Evolutionary conservation across 37 sponge, comb jelly and placozoan species (phyloP).

Genomic region (Corticium candelabrum): DNA sequence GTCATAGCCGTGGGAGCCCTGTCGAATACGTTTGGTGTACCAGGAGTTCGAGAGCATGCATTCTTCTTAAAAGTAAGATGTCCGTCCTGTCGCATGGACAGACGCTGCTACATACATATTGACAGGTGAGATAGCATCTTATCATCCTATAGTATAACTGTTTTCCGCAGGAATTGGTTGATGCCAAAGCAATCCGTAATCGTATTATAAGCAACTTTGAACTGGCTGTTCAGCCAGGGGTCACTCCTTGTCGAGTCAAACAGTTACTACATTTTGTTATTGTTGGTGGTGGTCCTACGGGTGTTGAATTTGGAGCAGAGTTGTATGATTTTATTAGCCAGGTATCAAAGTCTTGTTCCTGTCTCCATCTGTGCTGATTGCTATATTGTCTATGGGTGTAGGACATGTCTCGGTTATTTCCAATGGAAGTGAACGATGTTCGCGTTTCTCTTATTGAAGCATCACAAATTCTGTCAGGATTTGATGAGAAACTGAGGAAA

Average conservation of each 20-base stretch:
- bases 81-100: no score
- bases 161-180: conserved; percentile 65
- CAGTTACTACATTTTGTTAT: conserved; percentile 72
- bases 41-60: conserved; percentile 78
- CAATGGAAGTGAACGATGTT: conserved; percentile 39
- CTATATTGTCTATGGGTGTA: conserved; percentile 9
- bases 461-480: conserved; percentile 63
- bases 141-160: no score
- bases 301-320: conserved; percentile 91
- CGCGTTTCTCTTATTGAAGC: conserved; percentile 67
- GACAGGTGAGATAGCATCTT: no score
- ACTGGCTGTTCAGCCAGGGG: conserved; percentile 42
- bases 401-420: conserved; percentile 59
- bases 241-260: conserved; percentile 24
- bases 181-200: conserved; percentile 68
- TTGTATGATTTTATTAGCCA: conserved; percentile 81
- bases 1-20: conserved; percentile 77
- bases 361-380: neutral
- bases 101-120: no score
- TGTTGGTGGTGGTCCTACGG: conserved; percentile 88
- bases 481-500: conserved; percentile 43
- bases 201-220: conserved; percentile 67
- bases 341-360: no score
- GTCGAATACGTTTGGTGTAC: conserved; percentile 57
- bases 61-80: conserved; percentile 74